These are phyloP conservation scores for Eledona agricola DNA, from an alignment of 2,888 invertebrate genomes.

Conservation along the genomic window DNA sequence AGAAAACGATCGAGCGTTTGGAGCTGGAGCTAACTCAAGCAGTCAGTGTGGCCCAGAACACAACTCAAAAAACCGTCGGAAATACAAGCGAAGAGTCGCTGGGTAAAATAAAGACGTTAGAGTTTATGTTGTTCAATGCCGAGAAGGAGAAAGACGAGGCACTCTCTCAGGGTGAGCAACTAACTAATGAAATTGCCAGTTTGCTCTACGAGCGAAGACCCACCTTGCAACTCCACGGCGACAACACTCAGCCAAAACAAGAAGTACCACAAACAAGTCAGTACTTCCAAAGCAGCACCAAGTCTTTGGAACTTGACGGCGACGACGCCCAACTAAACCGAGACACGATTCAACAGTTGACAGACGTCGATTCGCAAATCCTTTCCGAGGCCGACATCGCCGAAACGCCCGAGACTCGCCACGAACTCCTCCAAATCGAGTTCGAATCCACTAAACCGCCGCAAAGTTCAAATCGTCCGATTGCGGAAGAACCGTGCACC, in stretches of 20 bases:
- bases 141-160: conserved; percentile 60
- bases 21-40: conserved; percentile 40
- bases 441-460: conserved; percentile 27
- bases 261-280: conserved; percentile 8
- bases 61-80: too few relatives aligned
- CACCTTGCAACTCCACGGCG: conserved; percentile 6
- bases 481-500: conserved; percentile 3
- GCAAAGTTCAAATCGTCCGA: not conserved
- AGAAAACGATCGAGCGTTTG: not conserved
- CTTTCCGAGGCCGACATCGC: conserved; percentile 28
- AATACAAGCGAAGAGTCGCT: conserved; percentile 54
- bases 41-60: conserved; percentile 36
- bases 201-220: conserved; percentile 48
- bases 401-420: conserved; percentile 26
- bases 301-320: conserved; percentile 40
- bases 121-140: conserved; percentile 59
- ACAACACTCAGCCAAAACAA: conserved; percentile 44
- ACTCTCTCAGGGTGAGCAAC: conserved; percentile 55
- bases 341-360: conserved; percentile 12
- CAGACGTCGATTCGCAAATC: conserved; percentile 37
- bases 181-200: conserved; percentile 57
- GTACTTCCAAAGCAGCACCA: conserved; percentile 28
- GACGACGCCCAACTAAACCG: conserved; percentile 30
- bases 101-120: conserved; percentile 58
- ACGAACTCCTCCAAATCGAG: conserved; percentile 35